Evolutionary conservation across 2,113 vertebrate species (phyloP).

Genomic region (Nesogale talazaci): DNA sequence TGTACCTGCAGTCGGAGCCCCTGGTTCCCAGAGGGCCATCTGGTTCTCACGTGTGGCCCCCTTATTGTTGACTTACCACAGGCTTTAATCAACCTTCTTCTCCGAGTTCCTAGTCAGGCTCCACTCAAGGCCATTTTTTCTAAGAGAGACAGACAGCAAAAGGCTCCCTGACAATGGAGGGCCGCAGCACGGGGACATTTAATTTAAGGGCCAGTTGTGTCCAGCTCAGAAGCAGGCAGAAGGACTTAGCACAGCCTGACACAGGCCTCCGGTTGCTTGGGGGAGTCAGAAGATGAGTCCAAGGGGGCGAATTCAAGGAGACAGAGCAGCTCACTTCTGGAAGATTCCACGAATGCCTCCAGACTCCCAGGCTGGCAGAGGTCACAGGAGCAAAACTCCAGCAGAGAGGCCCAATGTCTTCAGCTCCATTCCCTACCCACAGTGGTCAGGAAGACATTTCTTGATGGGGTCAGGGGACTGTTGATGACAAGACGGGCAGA

Average conservation of each 20-base stretch:
- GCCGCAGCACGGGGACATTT: rapidly evolving
- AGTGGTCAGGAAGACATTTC: not conserved
- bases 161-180: not conserved
- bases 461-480: not conserved
- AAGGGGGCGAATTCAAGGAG: not conserved
- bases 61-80: not conserved
- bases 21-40: not conserved
- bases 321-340: not conserved
- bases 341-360: too few species aligned
- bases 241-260: not conserved
- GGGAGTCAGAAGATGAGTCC: not conserved
- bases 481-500: not conserved
- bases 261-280: too few species aligned
- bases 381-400: not conserved
- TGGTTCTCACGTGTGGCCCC: not conserved
- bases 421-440: rapidly evolving
- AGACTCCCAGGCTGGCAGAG: not conserved
- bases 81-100: not conserved
- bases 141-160: not conserved
- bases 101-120: not conserved
- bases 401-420: not conserved
- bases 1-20: not conserved
- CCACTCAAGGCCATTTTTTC: not conserved
- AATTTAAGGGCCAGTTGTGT: not conserved
- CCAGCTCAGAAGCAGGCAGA: not conserved